Percentiles rank a stretch among this genome's conserved stretches.
phyloP scores from a whole-genome alignment of 2,113 vertebrate genomes.

The Scalopus aquaticus region DNA sequence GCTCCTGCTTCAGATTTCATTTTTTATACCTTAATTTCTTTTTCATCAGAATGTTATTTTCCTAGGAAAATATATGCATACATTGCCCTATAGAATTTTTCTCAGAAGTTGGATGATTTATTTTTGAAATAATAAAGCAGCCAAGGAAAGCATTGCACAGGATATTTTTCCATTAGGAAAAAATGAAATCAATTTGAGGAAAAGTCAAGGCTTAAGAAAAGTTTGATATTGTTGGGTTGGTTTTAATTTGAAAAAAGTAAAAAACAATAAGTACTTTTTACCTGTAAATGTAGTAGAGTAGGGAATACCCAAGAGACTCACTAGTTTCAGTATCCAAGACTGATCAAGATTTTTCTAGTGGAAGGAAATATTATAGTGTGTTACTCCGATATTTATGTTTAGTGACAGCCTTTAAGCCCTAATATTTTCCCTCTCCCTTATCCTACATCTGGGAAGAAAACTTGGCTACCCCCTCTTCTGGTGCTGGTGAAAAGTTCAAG shows the following conservation, averaged over 20 bases:
- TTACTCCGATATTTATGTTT: not conserved
- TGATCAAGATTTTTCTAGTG: not conserved
- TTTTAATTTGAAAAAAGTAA: not conserved
- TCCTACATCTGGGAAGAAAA: not conserved
- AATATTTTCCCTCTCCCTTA: not conserved
- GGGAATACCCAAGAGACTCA: not conserved
- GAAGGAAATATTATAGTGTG: not conserved
- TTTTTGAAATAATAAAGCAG: conserved; percentile 47
- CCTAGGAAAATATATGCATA: not conserved
- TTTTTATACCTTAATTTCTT: conserved; percentile 28
- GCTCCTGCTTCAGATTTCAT: conserved; percentile 27
- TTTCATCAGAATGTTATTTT: conserved; percentile 22
- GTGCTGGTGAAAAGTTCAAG: not conserved
- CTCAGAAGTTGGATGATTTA: not conserved
- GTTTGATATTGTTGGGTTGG: not conserved
- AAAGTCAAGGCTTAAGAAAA: conserved; percentile 5
- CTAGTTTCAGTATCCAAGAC: not conserved
- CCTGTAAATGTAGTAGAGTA: not conserved
- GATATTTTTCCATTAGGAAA: not conserved
- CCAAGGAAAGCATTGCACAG: not conserved
- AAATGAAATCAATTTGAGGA: not conserved
- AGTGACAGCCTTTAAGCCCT: not conserved
- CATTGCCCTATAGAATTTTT: conserved; percentile 39
- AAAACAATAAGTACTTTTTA: not conserved
- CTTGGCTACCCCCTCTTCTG: not conserved